Evolutionary conservation across 2,113 vertebrate species (phyloP).

Genomic region (Propithecus coquereli): DNA sequence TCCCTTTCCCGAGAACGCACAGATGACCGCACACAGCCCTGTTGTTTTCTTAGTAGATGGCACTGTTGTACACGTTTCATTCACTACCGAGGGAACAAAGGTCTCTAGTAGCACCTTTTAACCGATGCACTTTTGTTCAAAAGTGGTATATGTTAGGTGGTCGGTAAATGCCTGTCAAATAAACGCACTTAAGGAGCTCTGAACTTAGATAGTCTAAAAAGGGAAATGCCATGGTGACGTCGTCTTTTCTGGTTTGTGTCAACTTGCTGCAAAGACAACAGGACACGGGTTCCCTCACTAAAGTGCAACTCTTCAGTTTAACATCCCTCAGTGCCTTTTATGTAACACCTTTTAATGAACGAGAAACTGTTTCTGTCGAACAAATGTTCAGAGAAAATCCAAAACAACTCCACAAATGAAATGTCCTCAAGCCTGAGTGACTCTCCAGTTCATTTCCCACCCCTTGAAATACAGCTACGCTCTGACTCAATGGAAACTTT

Average conservation of each 20-base stretch:
- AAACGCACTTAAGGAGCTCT: background rate
- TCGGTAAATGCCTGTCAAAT: background rate
- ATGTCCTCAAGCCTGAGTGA: background rate
- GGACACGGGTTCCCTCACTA: background rate
- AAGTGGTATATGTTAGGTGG: background rate
- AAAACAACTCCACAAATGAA: background rate
- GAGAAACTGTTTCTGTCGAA: background rate
- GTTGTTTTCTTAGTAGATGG: background rate
- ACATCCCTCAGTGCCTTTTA: background rate
- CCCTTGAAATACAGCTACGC: slow-evolving; percentile 6
- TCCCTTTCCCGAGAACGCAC: background rate
- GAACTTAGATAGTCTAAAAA: background rate
- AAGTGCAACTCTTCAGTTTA: background rate
- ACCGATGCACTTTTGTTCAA: background rate
- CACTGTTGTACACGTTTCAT: background rate
- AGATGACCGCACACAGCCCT: background rate
- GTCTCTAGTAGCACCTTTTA: background rate
- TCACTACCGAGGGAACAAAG: background rate
- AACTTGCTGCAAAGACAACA: background rate
- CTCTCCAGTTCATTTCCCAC: background rate
- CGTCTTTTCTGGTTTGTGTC: background rate
- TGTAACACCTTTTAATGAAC: background rate
- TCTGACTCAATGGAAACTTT: slow-evolving; percentile 31
- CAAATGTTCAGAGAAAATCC: slow-evolving; percentile 10
- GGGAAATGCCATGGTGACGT: background rate